phyloP scores from a whole-genome alignment of 2,888 invertebrate species.

The Cactoblastis cactorum region DNA sequence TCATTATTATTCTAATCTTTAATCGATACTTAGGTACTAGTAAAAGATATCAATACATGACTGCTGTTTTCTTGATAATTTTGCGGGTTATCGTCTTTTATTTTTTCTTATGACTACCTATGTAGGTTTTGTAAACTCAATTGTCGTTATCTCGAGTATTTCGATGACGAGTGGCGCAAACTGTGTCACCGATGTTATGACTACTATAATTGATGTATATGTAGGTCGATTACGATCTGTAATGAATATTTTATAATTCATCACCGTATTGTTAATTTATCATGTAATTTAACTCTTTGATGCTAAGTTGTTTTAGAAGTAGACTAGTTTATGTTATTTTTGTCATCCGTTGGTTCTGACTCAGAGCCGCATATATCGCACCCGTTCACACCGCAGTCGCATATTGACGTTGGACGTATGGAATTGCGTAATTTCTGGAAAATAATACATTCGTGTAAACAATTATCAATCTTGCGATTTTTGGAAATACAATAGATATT shows the following conservation, averaged over 20 bases:
- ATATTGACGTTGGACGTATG: conserved; percentile 84
- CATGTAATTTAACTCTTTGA: conserved; percentile 12
- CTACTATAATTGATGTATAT: conserved; percentile 31
- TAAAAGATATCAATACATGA: not conserved
- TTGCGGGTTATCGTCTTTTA: not conserved
- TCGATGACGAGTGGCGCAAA: conserved; percentile 22
- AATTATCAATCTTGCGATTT: conserved; percentile 23
- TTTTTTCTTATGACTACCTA: not conserved
- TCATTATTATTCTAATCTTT: too few relatives aligned
- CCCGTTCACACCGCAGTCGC: conserved; percentile 88
- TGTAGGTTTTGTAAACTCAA: conserved; percentile 4
- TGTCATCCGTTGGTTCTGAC: conserved; percentile 65
- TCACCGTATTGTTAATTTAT: conserved; percentile 8
- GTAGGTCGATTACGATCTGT: conserved; percentile 51
- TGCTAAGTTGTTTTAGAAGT: conserved; percentile 25
- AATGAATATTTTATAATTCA: conserved; percentile 36
- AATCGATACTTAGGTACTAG: not conserved
- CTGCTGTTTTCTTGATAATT: not conserved
- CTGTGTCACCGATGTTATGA: conserved; percentile 26
- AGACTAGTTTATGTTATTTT: conserved; percentile 64
- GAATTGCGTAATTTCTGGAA: conserved; percentile 88
- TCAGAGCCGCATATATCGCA: conserved; percentile 81
- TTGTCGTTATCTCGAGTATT: conserved; percentile 8
- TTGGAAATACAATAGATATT: not conserved
- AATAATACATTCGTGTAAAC: conserved; percentile 21